Evolutionary conservation across 2,888 invertebrate species (phyloP), one percentile per base, ranked within the genome.

Genomic region (Drosophila nr. perissopoda): DNA sequence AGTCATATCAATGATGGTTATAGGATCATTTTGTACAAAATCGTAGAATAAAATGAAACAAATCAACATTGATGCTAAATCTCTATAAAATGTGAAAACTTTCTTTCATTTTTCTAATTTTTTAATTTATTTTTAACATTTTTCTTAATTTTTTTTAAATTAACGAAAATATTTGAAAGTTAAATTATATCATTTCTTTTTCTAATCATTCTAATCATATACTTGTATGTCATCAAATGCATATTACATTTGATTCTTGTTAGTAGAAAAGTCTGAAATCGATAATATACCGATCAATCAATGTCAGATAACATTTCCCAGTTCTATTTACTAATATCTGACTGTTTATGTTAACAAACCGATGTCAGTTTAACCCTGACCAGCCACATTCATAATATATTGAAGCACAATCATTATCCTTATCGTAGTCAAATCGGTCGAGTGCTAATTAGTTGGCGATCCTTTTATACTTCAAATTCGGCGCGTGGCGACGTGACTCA

Each of bases 401-500:
- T 36, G 46, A 10, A 21, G 16, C 56, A 38, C 71, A 63, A 77
- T 67, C 64, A 78, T 34, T 54, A 49, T 53, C 46, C 25, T 46
- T 46, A 27, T 25, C 8, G 63, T 42, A 67, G 38, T 13, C 54
- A 54, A 60, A 48, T 67, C 25, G 57, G 2, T 16, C 52, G 52
- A 56, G 34, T 48, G 71, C 52, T 48, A 36, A 56, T 73, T 49
- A 36, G 56, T 38, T 31, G 31, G 31, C 51, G 33, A 89, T 82
- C 87, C 87, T 80, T 68, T n/a, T 4, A n/a, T 29, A 61, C 27
- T 16, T 10, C 10, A 38, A 49, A 25, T 11, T 16, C 18, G 51
- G 54, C 57, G 57, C 11, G 42, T 36, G 56, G 27, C 29, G 31
- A 4, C 36, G 31, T 86, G 87, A 88, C 49, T 82, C 85, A 82